phyloP scores from a whole-genome alignment of 2,888 invertebrate species.

The Megalurothrips usitatus region DNA sequence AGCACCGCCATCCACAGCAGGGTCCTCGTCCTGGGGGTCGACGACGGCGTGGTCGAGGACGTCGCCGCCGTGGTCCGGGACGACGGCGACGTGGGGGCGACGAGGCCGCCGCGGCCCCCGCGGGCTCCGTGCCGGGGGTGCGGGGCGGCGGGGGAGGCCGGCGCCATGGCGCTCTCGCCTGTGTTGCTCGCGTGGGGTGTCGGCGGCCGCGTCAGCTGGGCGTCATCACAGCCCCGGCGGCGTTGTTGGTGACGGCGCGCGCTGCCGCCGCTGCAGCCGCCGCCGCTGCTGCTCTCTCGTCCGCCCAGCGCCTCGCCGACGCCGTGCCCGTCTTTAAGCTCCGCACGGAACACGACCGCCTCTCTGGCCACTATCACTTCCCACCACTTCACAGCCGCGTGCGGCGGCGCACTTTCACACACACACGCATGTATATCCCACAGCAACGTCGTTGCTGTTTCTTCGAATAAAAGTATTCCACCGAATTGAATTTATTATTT shows the following conservation, averaged over 20 bases:
- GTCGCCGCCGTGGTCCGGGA: not conserved
- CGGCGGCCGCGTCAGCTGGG: not conserved
- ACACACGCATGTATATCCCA: too few relatives aligned
- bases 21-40: not conserved
- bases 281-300: not conserved
- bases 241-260: not conserved
- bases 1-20: not conserved
- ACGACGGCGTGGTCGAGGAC: not conserved
- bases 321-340: too few relatives aligned
- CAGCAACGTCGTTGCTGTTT: too few relatives aligned
- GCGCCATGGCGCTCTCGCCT: not conserved
- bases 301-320: too few relatives aligned
- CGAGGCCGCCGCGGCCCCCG: not conserved
- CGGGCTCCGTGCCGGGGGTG: not conserved
- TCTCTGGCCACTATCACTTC: too few relatives aligned
- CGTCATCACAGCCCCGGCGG: not conserved
- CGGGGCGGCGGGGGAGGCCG: not conserved
- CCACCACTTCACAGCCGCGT: too few relatives aligned
- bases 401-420: too few relatives aligned
- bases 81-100: not conserved
- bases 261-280: not conserved
- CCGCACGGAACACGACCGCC: too few relatives aligned
- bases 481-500: too few relatives aligned
- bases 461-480: too few relatives aligned
- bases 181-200: too few relatives aligned